Base-by-base conservation (phyloP, 2,888 invertebrate species). In the Laspeyria flexula region DNA sequence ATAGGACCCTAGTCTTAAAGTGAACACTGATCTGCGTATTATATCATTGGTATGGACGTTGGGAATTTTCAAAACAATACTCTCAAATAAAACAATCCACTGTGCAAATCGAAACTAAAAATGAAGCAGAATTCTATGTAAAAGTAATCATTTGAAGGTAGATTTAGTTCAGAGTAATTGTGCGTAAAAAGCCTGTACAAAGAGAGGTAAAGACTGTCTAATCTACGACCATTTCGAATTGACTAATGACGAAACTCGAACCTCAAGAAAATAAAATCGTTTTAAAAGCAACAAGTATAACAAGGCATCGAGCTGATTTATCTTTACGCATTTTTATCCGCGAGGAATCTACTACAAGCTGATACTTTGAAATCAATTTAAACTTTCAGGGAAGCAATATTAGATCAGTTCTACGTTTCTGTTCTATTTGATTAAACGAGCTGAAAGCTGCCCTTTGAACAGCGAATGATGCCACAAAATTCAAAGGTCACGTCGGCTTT, bases 391-490 rank as follows among this genome's bases (percentile, higher is more conserved):
- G 52, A 55, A 23, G 21, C 42, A n/a, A n/a, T 63, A 64, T 60
- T 54, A 48, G 35, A 53, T 42, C 55, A 65, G 65, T 74, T 62
- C 45, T 52, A 35, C 52, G 27, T 50, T 58, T 60, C 48, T 23
- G 34, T 56, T 52, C 77, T 65, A 79, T 80, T 79, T 71, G 65
- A 78, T 78, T 71, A 77, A 65, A 54, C 53, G 62, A 70, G 59
- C 67, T 73, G 55, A 77, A 75, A 76, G 75, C 68, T 60, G 64
- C 40, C 68, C 71, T 82, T 80, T 79, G 66, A 74, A 61, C 52
- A 65, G 51, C 48, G 59, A 54, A 54, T 66, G 63, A 58, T 55
- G 56, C 60, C 59, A 31, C 49, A 57, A 54, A 60, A 60, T 43
- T 72, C 64, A 71, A 76, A 76, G 72, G 68, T 71, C 64, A 60